A percentile compares a stretch with the other conserved stretches of the same genome.
These are phyloP conservation scores for Phaethon lepturus DNA, from an alignment of 2,113 vertebrate species.

Conservation along the genomic window DNA sequence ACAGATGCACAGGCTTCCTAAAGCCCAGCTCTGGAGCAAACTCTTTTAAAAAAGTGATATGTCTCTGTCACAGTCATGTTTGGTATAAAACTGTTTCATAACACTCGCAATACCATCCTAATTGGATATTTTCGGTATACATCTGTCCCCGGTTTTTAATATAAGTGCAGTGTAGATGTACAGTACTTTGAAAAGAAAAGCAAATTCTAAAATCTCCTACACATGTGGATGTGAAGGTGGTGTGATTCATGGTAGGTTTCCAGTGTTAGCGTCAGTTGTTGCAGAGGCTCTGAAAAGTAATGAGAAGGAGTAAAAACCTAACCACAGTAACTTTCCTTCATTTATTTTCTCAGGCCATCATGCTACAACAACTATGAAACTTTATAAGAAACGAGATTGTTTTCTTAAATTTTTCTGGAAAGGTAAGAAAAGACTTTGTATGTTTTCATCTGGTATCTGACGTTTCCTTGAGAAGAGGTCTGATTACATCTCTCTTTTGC, in stretches of 20 bases:
- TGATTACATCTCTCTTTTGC: not conserved
- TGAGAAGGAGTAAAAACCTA: not conserved
- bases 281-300: not conserved
- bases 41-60: not conserved
- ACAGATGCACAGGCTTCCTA: not conserved
- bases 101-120: not conserved
- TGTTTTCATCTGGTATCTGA: not conserved
- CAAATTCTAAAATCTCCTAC: not conserved
- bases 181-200: not conserved
- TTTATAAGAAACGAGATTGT: not conserved
- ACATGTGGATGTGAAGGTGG: not conserved
- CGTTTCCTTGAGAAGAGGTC: not conserved
- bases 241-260: not conserved
- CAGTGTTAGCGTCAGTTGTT: not conserved
- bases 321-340: rapidly evolving
- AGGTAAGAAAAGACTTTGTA: not conserved
- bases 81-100: not conserved
- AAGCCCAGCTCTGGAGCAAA: not conserved
- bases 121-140: not conserved
- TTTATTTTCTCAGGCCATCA: not conserved
- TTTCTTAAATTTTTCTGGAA: not conserved
- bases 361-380: not conserved
- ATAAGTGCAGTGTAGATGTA: not conserved
- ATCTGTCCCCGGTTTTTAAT: not conserved
- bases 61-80: not conserved